Base-by-base conservation (phyloP, 2,888 invertebrate genomes). In the Leptinotarsa peninsularis region DNA sequence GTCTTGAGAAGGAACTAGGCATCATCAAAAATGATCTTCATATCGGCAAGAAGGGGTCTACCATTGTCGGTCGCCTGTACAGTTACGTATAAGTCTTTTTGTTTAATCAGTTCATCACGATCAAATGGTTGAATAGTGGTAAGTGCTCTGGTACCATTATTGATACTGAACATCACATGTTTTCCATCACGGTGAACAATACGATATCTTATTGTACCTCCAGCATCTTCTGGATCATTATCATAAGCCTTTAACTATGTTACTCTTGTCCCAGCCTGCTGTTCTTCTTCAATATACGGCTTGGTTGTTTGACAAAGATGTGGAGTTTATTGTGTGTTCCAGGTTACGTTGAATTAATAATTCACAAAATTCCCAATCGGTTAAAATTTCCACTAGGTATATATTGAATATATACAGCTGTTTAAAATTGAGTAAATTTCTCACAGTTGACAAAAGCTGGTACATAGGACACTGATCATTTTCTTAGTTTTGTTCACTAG, bases 61-160 rank as follows among this genome's bases (percentile, higher is more conserved):
- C 98, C 98, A 87, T 97, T 95, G 89, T 98, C 98, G 75, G 95
- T 95, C 0, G 97, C 98, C 86, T 96, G 93, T 10, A 98, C 95
- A 50, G 96, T 97, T 69, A 96, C 91, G 85, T 95, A 96, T 77
- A 91, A 92, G 89, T 93, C 96, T 89, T 93, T 96, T 89, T 93
- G 95, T 84, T 94, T 91, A 63, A 92, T 91, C 10, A 97, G 97
- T 85, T 96, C 96, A 86, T 98, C 98, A 81, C 97, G 93, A 89
- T 98, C 96, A 88, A 98, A 95, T 81, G 92, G 92, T 85, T 91
- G 90, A 72, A 92, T 93, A 43, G 96, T 96, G 17, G 91, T 92
- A 79, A 98, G 94, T 56, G 90, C 90, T 49, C 98, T 98, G 49
- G 94, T 93, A 71, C 88, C 89, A 33, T 93, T 91, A 86, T 97